Base-by-base conservation (phyloP, 2,888 invertebrate genomes). In the Anoncus sp. region DNA sequence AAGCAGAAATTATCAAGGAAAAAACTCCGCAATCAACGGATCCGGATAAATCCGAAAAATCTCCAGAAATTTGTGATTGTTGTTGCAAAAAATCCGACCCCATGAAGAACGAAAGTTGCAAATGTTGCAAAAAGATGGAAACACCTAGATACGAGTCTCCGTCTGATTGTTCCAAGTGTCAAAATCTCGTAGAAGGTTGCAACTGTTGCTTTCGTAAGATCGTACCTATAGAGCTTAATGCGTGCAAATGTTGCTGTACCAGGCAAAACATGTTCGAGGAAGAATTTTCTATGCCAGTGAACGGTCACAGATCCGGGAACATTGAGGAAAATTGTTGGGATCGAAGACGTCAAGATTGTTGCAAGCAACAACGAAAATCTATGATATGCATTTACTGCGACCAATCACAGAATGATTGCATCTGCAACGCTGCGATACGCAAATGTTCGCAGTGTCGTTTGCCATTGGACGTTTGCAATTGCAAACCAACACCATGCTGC, bases 341-440 rank as follows among this genome's bases (percentile, higher is more conserved):
- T 4, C 71, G 18, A 47, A 62, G 47, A 40, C 47, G 27, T 22
- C 45, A 14, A 12, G 55, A 16, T 49, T 38, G 20, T 40, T 66
- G 38, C 14, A 55, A 49, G 7, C 43, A 24, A 45, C 63, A 43
- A 22, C 45, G 57, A 43, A 85, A 82, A 47, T 81, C 85, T 10
- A 85, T 86, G 84, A 84, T 87, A 22, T 88, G 88, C 62, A 65
- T 86, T 4, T 86, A 86, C 49, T 88, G 88, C 69, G 86, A 87
- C 49, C 82, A 86, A 49, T 81, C 84, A 5, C 82, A 75, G 6
- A 83, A 86, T 2, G 82, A 69, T 1, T 88, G 88, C 63, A 69
- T 47, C 7, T 88, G 88, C 71, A 81, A 69, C n/a, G 73, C 75
- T n/a, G 82, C 85, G 7, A 47, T 83, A 3, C 31, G 75, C 12